Percentiles rank a stretch among this genome's conserved stretches.
phyloP scores from a whole-genome alignment of 2,888 invertebrate species.

The Hemistola chrysoprasaria region DNA sequence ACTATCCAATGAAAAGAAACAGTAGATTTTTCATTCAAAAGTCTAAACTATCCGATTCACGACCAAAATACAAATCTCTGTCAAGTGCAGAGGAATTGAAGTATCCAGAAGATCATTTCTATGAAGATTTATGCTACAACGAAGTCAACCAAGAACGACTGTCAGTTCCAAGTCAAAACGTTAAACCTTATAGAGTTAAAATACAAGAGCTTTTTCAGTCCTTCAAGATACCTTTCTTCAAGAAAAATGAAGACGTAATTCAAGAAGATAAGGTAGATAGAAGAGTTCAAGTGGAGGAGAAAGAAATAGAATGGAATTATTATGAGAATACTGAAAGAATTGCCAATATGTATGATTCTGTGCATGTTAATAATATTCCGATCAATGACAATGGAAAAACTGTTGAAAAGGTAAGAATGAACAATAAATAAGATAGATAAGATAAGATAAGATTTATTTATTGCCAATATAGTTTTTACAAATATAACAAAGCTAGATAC shows the following conservation, averaged over 20 bases:
- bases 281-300: conserved; percentile 27
- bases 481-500: no score
- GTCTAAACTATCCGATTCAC: conserved; percentile 48
- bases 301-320: conserved; percentile 29
- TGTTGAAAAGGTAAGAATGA: conserved; percentile 15
- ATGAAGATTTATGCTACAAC: conserved; percentile 70
- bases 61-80: conserved; percentile 61
- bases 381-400: conserved; percentile 4
- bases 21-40: conserved; percentile 53
- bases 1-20: conserved; percentile 66
- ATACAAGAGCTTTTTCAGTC: conserved; percentile 69
- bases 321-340: conserved; percentile 62
- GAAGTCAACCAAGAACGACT: conserved; percentile 41
- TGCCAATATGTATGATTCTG: conserved; percentile 68
- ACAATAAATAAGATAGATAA: neutral
- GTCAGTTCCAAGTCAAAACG: conserved; percentile 28
- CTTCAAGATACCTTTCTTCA: conserved; percentile 68
- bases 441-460: no score
- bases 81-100: conserved; percentile 53
- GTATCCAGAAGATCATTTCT: conserved; percentile 66
- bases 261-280: conserved; percentile 28
- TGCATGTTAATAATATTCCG: conserved; percentile 41
- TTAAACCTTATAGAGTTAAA: conserved; percentile 62
- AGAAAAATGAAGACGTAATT: conserved; percentile 43
- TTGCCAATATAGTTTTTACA: no score